phyloP scores from a whole-genome alignment of 2,888 invertebrate species.

The Teleogryllus oceanicus region DNA sequence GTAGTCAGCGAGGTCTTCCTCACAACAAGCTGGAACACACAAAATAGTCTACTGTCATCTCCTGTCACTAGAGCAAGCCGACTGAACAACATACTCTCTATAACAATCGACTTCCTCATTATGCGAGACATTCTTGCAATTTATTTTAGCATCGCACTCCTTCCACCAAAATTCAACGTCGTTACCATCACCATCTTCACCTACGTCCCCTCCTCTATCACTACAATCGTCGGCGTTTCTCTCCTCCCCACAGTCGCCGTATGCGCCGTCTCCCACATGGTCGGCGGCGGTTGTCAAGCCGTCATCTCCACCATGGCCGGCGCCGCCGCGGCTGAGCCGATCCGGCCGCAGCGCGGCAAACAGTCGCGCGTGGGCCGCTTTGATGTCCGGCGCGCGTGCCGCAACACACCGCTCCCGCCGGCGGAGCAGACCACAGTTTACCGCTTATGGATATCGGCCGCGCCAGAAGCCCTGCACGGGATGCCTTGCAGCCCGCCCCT shows the following conservation, averaged over 20 bases:
- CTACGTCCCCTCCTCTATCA: too few relatives aligned
- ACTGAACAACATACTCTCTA: too few relatives aligned
- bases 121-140: too few relatives aligned
- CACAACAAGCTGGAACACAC: too few relatives aligned
- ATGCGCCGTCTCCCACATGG: not conserved
- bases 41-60: too few relatives aligned
- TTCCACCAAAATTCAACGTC: too few relatives aligned
- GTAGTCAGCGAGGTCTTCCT: too few relatives aligned
- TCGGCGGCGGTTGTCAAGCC: not conserved
- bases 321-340: not conserved
- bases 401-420: not conserved
- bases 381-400: not conserved
- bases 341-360: not conserved
- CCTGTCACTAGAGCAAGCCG: too few relatives aligned
- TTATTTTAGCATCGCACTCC: too few relatives aligned
- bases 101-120: too few relatives aligned
- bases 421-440: not conserved
- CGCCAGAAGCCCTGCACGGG: not conserved
- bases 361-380: not conserved
- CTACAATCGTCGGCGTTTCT: too few relatives aligned
- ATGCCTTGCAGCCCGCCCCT: not conserved
- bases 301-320: not conserved
- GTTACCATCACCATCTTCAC: too few relatives aligned
- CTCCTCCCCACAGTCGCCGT: not conserved
- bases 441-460: constrained; percentile 3